Conservation (phyloP, 2,888 invertebrate genomes). For the Nematopogon swammerdamellus region DNA sequence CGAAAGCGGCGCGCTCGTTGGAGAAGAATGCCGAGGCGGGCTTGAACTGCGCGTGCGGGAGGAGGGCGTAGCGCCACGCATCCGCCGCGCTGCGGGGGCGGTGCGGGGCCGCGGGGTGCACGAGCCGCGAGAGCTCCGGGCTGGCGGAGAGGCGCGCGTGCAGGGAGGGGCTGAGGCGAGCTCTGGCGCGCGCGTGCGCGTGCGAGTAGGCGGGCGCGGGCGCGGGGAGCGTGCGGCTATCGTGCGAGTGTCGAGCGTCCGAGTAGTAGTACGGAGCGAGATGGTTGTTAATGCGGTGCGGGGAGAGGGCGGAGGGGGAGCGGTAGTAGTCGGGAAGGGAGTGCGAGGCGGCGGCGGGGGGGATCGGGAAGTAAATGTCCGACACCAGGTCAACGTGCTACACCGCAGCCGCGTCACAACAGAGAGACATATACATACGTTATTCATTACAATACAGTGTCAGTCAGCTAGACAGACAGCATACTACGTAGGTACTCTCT, state of each 20-base stretch:
- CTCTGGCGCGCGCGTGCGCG: too few relatives aligned
- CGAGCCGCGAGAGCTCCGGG: slow-evolving; percentile 25
- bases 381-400: slow-evolving; percentile 75
- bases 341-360: slow-evolving; percentile 41
- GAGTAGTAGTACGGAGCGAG: slow-evolving; percentile 49
- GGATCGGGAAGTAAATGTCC: slow-evolving; percentile 66
- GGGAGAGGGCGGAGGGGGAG: slow-evolving; percentile 41
- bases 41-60: slow-evolving; percentile 33
- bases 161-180: slow-evolving; percentile 1
- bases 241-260: slow-evolving; percentile 39
- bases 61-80: slow-evolving; percentile 27
- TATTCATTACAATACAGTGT: too few relatives aligned
- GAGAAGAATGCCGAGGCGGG: slow-evolving; percentile 39
- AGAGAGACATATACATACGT: slow-evolving; percentile 41
- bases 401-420: slow-evolving; percentile 49
- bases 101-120: slow-evolving; percentile 27
- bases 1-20: slow-evolving; percentile 18
- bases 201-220: slow-evolving; percentile 14
- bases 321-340: slow-evolving; percentile 40
- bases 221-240: slow-evolving; percentile 5
- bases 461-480: too few relatives aligned
- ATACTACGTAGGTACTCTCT: too few relatives aligned
- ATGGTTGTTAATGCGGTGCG: slow-evolving; percentile 28
- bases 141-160: slow-evolving; percentile 21
- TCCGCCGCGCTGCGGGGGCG: slow-evolving; percentile 37